Base-by-base conservation (phyloP, 2,888 invertebrate genomes). In the Cyrtodaria siliqua region DNA sequence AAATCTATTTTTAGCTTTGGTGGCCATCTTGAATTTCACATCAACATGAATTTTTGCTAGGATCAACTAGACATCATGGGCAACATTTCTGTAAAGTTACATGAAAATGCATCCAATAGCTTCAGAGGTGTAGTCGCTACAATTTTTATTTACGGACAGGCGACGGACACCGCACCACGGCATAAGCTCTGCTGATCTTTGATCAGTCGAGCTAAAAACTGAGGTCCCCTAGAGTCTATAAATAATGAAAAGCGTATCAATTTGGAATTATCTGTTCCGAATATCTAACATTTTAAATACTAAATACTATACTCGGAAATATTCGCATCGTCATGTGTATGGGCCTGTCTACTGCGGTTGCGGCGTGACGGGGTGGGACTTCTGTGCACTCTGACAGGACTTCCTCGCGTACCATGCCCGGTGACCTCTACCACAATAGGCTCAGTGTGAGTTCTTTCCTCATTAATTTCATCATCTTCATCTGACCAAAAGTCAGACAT, bases 341-440 rank as follows among this genome's bases (percentile, higher is more conserved):
- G 53, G 16, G n/a, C 2, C 12, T 26, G 14, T 20, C 44, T 16
- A 24, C 38, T 27, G 2, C 26, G n/a, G 9, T 57, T 29, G 12
- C 33, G 33, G 4, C 6, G 12, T 4, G 4, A 8, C 12, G 57
- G 44, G n/a, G 60, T 67, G 9, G 79, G 70, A 52, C 71, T 74
- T 55, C 75, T 33, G 6, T 75, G 24, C 14, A 76, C 75, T 3
- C 76, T 64, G 2, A 76, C 69, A 0, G 80, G 80, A 38, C 80
- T 80, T 9, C 60, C 40, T 23, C 61, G 42, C 1, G 66, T 73
- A 6, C 76, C 76, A 24, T 27, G 61, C 44, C 80, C 69, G 56
- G 44, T 76, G 33, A 80, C 72, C 62, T 76, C 76, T n/a, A 80
- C 69, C 29, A 80, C 75, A 38, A 80, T 75, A 14, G 76, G 76